Evolutionary conservation across 1,140 invertebrate species (phyloP).

Genomic region (Trachelipus rathkii): DNA sequence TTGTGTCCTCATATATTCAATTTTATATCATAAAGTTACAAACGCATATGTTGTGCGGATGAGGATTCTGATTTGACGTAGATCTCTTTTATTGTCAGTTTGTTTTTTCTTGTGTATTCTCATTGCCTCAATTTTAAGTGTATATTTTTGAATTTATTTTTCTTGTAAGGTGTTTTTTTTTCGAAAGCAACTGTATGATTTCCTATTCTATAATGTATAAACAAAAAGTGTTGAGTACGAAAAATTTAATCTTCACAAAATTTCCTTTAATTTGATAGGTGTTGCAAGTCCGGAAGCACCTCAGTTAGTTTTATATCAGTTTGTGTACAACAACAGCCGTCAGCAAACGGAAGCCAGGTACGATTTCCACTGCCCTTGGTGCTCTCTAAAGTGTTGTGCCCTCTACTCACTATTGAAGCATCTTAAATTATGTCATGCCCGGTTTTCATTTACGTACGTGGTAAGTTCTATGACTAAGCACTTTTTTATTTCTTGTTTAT

Average conservation of each 20-base stretch:
- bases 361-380: slow-evolving; percentile 92
- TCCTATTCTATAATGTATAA: background rate
- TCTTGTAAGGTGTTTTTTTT: background rate
- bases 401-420: slow-evolving; percentile 88
- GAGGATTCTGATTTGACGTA: too few relatives aligned
- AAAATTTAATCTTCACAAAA: background rate
- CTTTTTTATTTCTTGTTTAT: too few relatives aligned
- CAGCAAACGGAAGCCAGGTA: slow-evolving; percentile 91
- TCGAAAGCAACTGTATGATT: background rate
- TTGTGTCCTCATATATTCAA: too few relatives aligned
- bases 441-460: slow-evolving; percentile 88
- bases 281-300: slow-evolving; percentile 41
- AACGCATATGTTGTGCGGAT: too few relatives aligned
- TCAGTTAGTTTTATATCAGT: slow-evolving; percentile 84
- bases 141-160: slow-evolving; percentile 10
- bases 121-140: background rate
- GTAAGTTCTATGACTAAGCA: slow-evolving; percentile 55
- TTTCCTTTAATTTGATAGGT: slow-evolving; percentile 15
- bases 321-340: slow-evolving; percentile 88
- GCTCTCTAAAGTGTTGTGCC: slow-evolving; percentile 78
- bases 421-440: slow-evolving; percentile 84
- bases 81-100: too few relatives aligned
- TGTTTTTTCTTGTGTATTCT: too few relatives aligned
- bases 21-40: too few relatives aligned
- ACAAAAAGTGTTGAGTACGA: background rate